Conservation (phyloP, 2,888 invertebrate species). For the Deilephila elpenor region DNA sequence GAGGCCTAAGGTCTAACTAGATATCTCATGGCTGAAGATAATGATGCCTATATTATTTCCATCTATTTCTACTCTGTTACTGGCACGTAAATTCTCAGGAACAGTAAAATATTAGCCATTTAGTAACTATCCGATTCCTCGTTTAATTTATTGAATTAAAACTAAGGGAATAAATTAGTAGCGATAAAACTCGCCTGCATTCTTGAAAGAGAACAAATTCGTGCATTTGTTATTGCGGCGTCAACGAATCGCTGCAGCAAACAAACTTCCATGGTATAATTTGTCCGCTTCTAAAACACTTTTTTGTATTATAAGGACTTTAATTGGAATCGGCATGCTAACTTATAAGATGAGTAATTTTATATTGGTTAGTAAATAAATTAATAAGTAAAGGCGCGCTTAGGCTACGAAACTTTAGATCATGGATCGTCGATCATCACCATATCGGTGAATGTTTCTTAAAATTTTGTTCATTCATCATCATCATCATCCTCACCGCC, state of each 20-base stretch:
- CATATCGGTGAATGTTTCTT: too few relatives aligned
- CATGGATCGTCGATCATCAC: too few relatives aligned
- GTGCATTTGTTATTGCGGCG: background rate
- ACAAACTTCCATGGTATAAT: background rate
- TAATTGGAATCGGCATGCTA: background rate
- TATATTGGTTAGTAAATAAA: background rate
- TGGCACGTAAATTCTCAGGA: too few relatives aligned
- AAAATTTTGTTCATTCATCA: too few relatives aligned
- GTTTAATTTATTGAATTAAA: background rate
- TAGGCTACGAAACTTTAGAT: too few relatives aligned
- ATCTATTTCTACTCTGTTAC: too few relatives aligned
- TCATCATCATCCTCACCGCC: too few relatives aligned
- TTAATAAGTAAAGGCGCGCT: too few relatives aligned
- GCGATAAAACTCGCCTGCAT: background rate
- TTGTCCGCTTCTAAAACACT: background rate
- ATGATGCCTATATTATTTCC: too few relatives aligned
- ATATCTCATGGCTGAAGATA: too few relatives aligned
- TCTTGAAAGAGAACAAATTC: conserved; percentile 3
- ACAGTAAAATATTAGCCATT: too few relatives aligned
- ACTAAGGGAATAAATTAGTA: background rate
- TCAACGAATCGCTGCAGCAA: conserved; percentile 4
- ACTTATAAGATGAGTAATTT: background rate
- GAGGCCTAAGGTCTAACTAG: too few relatives aligned
- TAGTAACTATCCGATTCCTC: background rate
- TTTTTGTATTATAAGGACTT: background rate